These are phyloP conservation scores for Poeciliopsis infans DNA, from an alignment of 2,797 vertebrate genomes.

Conservation along the genomic window DNA sequence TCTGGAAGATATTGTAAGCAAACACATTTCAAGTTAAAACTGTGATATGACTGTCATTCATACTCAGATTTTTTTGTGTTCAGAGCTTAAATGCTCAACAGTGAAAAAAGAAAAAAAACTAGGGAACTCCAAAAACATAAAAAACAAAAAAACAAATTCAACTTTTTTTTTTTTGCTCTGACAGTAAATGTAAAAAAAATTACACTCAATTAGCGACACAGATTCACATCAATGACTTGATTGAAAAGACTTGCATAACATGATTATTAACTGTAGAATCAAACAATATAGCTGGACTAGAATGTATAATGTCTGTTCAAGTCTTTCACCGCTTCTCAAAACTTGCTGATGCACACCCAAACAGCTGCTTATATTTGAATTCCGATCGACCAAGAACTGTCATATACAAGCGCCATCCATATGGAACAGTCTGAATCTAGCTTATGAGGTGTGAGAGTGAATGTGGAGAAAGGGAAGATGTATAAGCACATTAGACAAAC, in stretches of 20 bases:
- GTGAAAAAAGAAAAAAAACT: background rate
- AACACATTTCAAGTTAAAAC: background rate
- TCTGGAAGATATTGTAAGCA: slow-evolving; percentile 3
- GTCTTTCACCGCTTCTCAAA: slow-evolving; percentile 9
- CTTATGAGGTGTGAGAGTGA: slow-evolving; percentile 42
- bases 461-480: slow-evolving; percentile 20
- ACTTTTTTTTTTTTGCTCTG: background rate
- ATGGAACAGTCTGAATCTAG: slow-evolving; percentile 62
- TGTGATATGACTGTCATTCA: background rate
- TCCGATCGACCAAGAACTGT: slow-evolving; percentile 42
- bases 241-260: background rate
- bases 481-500: slow-evolving; percentile 8
- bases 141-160: background rate
- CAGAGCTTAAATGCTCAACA: background rate
- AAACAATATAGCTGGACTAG: background rate
- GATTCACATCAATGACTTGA: background rate
- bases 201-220: background rate
- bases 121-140: background rate
- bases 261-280: background rate
- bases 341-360: slow-evolving; percentile 60
- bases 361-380: slow-evolving; percentile 63
- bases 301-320: slow-evolving; percentile 11
- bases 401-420: slow-evolving; percentile 64
- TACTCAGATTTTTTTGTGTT: background rate
- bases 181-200: background rate